phyloP scores from a whole-genome alignment of 2,888 invertebrate species.

The Omphaloscelis lunosa region DNA sequence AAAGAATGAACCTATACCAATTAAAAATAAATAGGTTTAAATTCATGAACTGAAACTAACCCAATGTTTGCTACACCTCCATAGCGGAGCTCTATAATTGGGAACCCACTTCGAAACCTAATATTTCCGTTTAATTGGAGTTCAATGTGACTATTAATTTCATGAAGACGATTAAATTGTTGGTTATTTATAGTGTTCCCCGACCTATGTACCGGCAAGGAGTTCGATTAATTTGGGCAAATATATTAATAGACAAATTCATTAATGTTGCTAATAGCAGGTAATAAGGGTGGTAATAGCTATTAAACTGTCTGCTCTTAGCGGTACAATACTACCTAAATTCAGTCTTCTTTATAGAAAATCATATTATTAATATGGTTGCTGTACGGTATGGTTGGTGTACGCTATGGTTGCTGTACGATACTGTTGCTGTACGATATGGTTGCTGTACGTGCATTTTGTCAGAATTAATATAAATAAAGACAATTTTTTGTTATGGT shows the following conservation, averaged over 20 bases:
- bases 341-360: background rate
- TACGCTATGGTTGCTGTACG: too few relatives aligned
- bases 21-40: background rate
- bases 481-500: background rate
- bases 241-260: slow-evolving; percentile 15
- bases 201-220: slow-evolving; percentile 2
- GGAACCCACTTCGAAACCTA: slow-evolving; percentile 48
- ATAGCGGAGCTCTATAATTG: slow-evolving; percentile 46
- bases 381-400: too few relatives aligned
- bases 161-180: slow-evolving; percentile 42
- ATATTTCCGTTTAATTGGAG: slow-evolving; percentile 60
- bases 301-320: background rate
- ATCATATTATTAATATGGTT: background rate
- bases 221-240: slow-evolving; percentile 22
- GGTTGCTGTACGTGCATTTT: background rate
- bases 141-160: slow-evolving; percentile 52
- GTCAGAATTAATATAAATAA: background rate
- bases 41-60: background rate
- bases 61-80: slow-evolving; percentile 4
- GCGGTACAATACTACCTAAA: background rate
- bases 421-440: too few relatives aligned
- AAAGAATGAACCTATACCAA: background rate
- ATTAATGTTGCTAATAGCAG: slow-evolving; percentile 3
- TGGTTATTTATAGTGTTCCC: slow-evolving; percentile 46
- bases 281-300: background rate